Evolutionary conservation across 1,140 invertebrate species (phyloP).

Genomic region (Antheraea mylitta): DNA sequence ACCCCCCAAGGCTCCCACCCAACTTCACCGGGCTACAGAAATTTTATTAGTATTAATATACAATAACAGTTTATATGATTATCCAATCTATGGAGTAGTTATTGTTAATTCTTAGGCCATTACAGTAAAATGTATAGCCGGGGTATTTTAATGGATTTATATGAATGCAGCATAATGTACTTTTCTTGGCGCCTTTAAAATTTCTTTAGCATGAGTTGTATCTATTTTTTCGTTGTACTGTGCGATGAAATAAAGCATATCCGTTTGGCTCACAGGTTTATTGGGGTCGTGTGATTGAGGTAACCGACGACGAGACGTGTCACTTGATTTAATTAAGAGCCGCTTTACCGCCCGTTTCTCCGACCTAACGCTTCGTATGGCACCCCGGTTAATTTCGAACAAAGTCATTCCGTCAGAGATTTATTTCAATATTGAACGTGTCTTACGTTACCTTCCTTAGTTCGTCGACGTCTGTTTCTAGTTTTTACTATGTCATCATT

Average conservation of each 20-base stretch:
- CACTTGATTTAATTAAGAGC: conserved; percentile 78
- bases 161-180: no score
- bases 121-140: no score
- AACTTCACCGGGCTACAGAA: no score
- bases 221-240: conserved; percentile 15
- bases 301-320: conserved; percentile 67
- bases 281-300: conserved; percentile 76
- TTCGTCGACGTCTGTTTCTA: background rate
- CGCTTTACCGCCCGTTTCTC: conserved; percentile 70
- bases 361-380: conserved; percentile 54
- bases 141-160: no score
- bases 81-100: no score
- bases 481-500: background rate
- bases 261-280: conserved; percentile 58
- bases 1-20: no score
- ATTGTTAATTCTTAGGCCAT: no score
- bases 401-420: conserved; percentile 61
- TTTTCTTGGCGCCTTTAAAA: background rate
- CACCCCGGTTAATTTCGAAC: conserved; percentile 66
- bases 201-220: background rate
- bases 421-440: conserved; percentile 68
- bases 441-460: conserved; percentile 26
- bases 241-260: conserved; percentile 43
- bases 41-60: no score
- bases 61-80: no score